Evolutionary conservation across 2,113 vertebrate species (phyloP), one percentile per base, ranked within the genome.

Genomic region (Reinhardtius hippoglossoides): DNA sequence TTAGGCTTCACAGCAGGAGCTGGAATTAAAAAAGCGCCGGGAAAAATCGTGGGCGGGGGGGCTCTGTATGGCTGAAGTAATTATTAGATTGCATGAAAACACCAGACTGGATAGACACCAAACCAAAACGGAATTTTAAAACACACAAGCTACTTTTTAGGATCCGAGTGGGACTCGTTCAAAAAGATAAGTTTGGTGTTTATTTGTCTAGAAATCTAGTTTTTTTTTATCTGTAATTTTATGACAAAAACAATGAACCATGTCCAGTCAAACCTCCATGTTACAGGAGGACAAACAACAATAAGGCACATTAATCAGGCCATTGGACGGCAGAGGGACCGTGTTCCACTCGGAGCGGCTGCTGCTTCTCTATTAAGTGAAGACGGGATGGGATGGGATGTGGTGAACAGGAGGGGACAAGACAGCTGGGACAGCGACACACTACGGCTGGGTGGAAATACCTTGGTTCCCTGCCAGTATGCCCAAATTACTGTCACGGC

Each of bases 401-500:
- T 3, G 69, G 65, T 46, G 68, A 70, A 75, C 71, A 16, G 46
- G n/a, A 1, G 52, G 63, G 69, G 62, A 85, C 69, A 73, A 80
- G 75, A 83, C 80, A 90, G 67, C 75, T 70, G 74, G 76, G 88
- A 88, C 65, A 84, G 75, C 71, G 50, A 87, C 84, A 87, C 63
- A 92, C 68, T 76, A 44, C 67, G 62, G 81, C 87, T 91, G 90
- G 27, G 72, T 90, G 90, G 72, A 94, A 96, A 94, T 99, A 99
- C 97, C 98, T 99, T 96, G 66, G 95, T 96, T 96, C 97, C 98
- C 95, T 97, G 97, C 98, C 98, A 99, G 96, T 93, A 97, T 89
- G 97, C 97, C 98, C 97, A 98, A 94, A 99, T 98, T 95, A 98
- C 95, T 92, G 97, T 97, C 96, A 99, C 97, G 83, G 97, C 96